Base-by-base conservation (phyloP, 2,888 invertebrate species). In the Lycaena phlaeas region DNA sequence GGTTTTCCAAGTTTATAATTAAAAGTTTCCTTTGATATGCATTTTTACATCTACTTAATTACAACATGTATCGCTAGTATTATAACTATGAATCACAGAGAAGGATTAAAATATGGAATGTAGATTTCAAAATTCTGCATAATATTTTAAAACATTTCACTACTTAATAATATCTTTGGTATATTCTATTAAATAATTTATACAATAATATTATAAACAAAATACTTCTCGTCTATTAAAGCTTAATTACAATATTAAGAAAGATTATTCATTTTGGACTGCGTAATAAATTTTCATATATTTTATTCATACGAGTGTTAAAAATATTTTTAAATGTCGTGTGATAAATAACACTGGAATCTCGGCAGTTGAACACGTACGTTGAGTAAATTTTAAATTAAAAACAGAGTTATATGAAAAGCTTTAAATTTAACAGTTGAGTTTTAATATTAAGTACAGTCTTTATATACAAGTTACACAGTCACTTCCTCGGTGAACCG, bases 401-500 rank as follows among this genome's bases (percentile, higher is more conserved):
- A 22, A 22, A 22, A 25, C n/a, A 27, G 11, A 25, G 40, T 25
- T 4, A 29, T 43, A 15, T 39, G 27, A 36, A 37, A 36, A 41
- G 11, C 38, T 14, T 43, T 27, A 6, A 22, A 15, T 14, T 15
- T 18, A 38, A 34, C 30, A 31, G 18, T 30, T 30, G 14, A 42
- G n/a, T 28, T 26, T 18, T 18, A 17, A 25, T 5, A 40, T 36
- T 68, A 67, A 69, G 64, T 70, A 73, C 70, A 71, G 67, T 63
- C 63, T 67, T n/a, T 63, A 38, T 47, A 12, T 34, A 31, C 31
- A 17, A 31, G 51, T 45, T 41, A 43, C 26, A 93, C 93, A 37
- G 92, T 92, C 49, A 93, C 92, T 70, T 93, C 93, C 69, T 93
- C 92, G 30, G 92, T 92, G 69, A 92, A 92, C 56, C 92, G 86